These are phyloP conservation scores for Lanius collurio DNA, from an alignment of 2,113 vertebrate species.

Conservation along the genomic window DNA sequence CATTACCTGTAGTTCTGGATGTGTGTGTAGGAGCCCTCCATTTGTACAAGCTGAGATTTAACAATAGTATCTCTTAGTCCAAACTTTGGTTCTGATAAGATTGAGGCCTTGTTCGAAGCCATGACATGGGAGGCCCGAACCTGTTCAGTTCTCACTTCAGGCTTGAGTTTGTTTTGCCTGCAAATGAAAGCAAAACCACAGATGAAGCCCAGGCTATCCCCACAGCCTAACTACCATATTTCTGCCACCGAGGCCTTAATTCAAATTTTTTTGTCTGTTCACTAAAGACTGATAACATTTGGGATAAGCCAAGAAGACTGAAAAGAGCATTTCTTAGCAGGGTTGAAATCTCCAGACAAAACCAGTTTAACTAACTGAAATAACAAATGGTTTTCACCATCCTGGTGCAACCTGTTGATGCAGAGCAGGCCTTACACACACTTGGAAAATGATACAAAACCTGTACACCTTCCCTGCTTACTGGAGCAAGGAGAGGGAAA, in stretches of 20 bases:
- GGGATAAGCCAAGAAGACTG: neutral
- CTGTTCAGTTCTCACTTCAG: slow-evolving; percentile 79
- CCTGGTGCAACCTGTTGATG: neutral
- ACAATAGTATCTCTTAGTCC: slow-evolving; percentile 89
- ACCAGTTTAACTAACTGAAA: neutral
- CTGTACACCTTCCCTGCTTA: neutral
- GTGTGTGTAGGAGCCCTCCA: slow-evolving; percentile 85
- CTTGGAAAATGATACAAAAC: neutral
- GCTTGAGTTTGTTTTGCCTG: slow-evolving; percentile 75
- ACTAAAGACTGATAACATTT: neutral
- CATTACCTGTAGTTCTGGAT: slow-evolving; percentile 86
- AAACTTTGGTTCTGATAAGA: slow-evolving; percentile 85
- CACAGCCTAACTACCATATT: neutral
- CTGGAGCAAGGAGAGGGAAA: neutral
- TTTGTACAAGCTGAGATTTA: slow-evolving; percentile 85
- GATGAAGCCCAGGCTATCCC: neutral
- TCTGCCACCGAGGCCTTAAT: neutral
- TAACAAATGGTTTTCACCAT: neutral
- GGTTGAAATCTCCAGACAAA: neutral
- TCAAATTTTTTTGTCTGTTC: neutral
- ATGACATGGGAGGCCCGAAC: slow-evolving; percentile 78
- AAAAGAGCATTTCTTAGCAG: neutral
- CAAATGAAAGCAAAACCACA: neutral
- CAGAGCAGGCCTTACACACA: neutral
- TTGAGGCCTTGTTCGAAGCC: slow-evolving; percentile 80